These are phyloP conservation scores for Vulpes vulpes DNA, from an alignment of 2,113 vertebrate species.

Conservation along the genomic window DNA sequence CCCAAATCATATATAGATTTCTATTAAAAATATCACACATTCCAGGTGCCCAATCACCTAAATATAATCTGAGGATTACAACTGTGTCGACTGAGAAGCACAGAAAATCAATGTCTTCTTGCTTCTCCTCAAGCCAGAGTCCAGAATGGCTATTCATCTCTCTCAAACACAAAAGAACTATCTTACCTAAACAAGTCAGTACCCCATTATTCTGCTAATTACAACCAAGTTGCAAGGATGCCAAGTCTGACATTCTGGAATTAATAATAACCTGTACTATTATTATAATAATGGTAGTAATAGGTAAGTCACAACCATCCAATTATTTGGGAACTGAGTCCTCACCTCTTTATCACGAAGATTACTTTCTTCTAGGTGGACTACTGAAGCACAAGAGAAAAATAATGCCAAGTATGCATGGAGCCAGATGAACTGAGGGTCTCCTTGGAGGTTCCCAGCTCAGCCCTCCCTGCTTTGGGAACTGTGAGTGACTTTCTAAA, in stretches of 20 bases:
- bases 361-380: background rate
- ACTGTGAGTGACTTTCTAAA: background rate
- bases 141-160: slow-evolving; percentile 10
- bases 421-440: background rate
- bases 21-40: slow-evolving; percentile 36
- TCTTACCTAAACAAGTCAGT: background rate
- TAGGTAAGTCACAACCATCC: background rate
- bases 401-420: background rate
- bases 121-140: background rate
- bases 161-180: slow-evolving; percentile 36
- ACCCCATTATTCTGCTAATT: background rate
- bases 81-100: background rate
- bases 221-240: background rate
- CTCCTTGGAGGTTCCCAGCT: background rate
- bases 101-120: background rate
- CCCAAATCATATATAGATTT: slow-evolving; percentile 5
- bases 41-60: background rate
- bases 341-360: background rate
- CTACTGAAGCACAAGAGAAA: background rate
- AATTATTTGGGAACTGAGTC: background rate
- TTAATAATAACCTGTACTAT: background rate
- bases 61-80: slow-evolving; percentile 33
- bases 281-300: background rate
- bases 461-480: background rate
- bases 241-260: background rate